Evolutionary conservation across 1,140 invertebrate species (phyloP).

Genomic region (Carcinoscorpius rotundicauda): DNA sequence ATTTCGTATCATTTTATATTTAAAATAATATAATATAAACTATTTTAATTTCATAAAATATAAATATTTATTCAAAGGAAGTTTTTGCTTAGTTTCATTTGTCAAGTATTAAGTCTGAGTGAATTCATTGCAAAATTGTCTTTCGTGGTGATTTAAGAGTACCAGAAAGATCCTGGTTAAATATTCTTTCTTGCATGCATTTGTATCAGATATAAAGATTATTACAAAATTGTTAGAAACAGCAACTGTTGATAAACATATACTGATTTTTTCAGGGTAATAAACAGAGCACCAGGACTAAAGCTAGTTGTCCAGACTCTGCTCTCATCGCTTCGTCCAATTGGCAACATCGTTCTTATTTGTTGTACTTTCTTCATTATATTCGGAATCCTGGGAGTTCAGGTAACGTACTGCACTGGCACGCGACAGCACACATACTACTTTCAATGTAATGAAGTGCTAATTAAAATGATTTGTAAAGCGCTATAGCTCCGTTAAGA

Average conservation of each 20-base stretch:
- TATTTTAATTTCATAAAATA: too few relatives aligned
- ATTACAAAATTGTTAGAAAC: not conserved
- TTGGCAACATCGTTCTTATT: slow-evolving; percentile 99
- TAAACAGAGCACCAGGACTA: slow-evolving; percentile 94
- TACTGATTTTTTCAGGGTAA: slow-evolving; percentile 49
- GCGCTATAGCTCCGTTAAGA: not conserved
- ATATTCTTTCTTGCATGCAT: not conserved
- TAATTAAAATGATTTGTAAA: not conserved
- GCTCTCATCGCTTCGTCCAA: slow-evolving; percentile 90
- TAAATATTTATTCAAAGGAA: too few relatives aligned
- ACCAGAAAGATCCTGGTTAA: slow-evolving; percentile 4
- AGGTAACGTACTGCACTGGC: slow-evolving; percentile 37
- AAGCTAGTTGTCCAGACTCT: slow-evolving; percentile 99
- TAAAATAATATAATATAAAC: too few relatives aligned
- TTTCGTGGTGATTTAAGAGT: too few relatives aligned
- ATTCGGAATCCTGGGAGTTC: slow-evolving; percentile 97
- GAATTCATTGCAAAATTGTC: too few relatives aligned
- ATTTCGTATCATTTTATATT: too few relatives aligned
- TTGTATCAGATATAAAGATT: not conserved
- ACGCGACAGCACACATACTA: slow-evolving; percentile 30
- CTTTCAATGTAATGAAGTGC: not conserved
- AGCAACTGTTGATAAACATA: too few relatives aligned
- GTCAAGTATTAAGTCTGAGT: too few relatives aligned
- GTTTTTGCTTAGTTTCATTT: too few relatives aligned
- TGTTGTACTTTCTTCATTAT: slow-evolving; percentile 99